phyloP scores from a whole-genome alignment of 2,797 vertebrate genomes.

The Neosilurus hyrtlii region DNA sequence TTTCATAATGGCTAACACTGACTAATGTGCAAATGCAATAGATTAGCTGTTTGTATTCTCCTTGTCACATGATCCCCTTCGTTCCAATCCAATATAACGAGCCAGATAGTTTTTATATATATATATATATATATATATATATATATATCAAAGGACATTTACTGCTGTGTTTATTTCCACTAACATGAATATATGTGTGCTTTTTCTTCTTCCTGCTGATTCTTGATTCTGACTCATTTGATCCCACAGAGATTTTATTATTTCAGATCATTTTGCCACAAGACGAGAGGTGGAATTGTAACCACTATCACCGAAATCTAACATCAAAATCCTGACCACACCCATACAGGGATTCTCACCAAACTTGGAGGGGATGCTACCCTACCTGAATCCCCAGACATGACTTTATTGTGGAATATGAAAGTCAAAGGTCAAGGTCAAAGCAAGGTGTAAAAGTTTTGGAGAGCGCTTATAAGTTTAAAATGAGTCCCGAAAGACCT shows the following conservation, averaged over 20 bases:
- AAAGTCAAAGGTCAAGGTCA: no score
- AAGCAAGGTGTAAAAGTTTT: no score
- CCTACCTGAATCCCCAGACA: no score
- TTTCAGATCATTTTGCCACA: background rate
- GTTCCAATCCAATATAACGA: background rate
- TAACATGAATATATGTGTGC: background rate
- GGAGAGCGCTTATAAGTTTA: no score
- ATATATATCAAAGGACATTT: background rate
- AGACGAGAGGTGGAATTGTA: no score
- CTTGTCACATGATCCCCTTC: background rate
- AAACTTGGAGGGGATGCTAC: no score
- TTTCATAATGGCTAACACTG: conserved; percentile 4
- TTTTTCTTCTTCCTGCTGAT: conserved; percentile 34
- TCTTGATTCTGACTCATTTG: background rate
- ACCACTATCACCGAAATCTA: no score
- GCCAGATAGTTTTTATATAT: conserved; percentile 1
- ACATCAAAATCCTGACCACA: no score
- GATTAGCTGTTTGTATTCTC: background rate
- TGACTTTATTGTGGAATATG: no score
- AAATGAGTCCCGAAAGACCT: no score
- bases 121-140: background rate
- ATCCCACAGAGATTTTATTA: background rate
- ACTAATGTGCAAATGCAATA: background rate
- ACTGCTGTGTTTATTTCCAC: background rate
- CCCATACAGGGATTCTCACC: no score